A percentile compares a stretch with the other conserved stretches of the same genome.
Conservation (phyloP, 2,797 vertebrate species). For the Malacoraja senta region DNA sequence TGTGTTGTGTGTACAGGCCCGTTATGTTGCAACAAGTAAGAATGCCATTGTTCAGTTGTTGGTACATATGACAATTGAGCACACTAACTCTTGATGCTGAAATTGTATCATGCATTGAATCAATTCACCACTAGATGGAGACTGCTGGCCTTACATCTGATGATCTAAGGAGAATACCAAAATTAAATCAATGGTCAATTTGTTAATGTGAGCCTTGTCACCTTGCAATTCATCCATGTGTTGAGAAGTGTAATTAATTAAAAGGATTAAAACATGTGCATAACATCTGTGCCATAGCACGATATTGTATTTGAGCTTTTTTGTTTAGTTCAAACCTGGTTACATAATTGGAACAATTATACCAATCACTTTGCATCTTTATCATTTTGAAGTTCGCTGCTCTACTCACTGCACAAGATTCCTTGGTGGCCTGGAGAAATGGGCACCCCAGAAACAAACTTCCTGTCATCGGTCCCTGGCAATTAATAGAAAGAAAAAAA, state of each 20-base stretch:
- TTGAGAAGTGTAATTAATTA: not conserved
- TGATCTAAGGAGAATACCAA: too few relatives aligned
- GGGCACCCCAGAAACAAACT: not conserved
- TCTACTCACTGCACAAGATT: not conserved
- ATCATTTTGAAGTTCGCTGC: not conserved
- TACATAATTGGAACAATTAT: not conserved
- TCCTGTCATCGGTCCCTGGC: not conserved
- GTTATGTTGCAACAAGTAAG: too few relatives aligned
- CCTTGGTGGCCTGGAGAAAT: not conserved
- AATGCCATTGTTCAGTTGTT: too few relatives aligned
- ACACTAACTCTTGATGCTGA: too few relatives aligned
- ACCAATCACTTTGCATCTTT: slow-evolving; percentile 2
- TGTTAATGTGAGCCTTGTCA: not conserved
- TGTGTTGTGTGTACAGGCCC: too few relatives aligned
- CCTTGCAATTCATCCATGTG: not conserved
- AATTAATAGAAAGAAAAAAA: slow-evolving; percentile 9
- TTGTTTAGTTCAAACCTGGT: not conserved
- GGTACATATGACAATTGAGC: too few relatives aligned
- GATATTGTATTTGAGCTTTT: not conserved
- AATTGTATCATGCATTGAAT: not conserved
- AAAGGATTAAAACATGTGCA: not conserved
- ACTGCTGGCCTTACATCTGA: not conserved
- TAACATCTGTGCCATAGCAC: not conserved
- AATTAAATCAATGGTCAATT: not conserved
- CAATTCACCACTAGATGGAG: slow-evolving; percentile 18